A percentile compares a stretch with the other conserved stretches of the same genome.
Evolutionary conservation across 2,113 vertebrate species (phyloP).

Genomic region (Tricholaema leucomelas): DNA sequence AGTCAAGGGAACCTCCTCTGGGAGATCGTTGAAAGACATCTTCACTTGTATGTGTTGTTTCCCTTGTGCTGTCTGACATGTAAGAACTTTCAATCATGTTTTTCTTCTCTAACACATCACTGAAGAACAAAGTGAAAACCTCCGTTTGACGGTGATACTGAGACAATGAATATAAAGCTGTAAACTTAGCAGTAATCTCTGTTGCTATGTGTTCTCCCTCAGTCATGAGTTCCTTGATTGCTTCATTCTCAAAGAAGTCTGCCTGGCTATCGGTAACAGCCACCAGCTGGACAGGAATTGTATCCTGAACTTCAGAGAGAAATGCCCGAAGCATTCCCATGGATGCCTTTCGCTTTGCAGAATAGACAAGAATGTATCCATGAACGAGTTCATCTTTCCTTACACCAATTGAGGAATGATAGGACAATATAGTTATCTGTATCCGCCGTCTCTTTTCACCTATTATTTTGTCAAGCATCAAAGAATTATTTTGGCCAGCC

Average conservation of each 20-base stretch:
- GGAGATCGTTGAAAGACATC: constrained; percentile 94
- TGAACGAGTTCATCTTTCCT: constrained; percentile 97
- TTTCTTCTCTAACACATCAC: constrained; percentile 95
- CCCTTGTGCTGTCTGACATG: constrained; percentile 88
- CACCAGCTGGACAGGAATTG: constrained; percentile 96
- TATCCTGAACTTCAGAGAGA: constrained; percentile 95
- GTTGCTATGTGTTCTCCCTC: constrained; percentile 98
- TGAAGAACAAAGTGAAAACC: constrained; percentile 96
- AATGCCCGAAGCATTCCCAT: constrained; percentile 98
- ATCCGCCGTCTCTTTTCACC: constrained; percentile 92
- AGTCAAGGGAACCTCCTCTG: constrained; percentile 87
- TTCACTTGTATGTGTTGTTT: constrained; percentile 84
- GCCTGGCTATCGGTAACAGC: constrained; percentile 98
- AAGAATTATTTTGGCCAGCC: constrained; percentile 92
- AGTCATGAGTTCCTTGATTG: constrained; percentile 98
- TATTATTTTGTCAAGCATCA: constrained; percentile 97
- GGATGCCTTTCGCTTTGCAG: constrained; percentile 94
- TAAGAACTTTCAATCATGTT: constrained; percentile 93
- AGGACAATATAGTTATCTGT: constrained; percentile 95
- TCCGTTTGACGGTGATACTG: constrained; percentile 97
- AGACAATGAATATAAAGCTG: constrained; percentile 95
- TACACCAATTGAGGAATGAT: constrained; percentile 95
- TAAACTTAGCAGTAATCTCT: constrained; percentile 96
- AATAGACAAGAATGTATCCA: constrained; percentile 98
- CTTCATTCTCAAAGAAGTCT: constrained; percentile 97